Evolutionary conservation across 2,888 invertebrate species (phyloP).

Genomic region (Cosmopolites sordidus): DNA sequence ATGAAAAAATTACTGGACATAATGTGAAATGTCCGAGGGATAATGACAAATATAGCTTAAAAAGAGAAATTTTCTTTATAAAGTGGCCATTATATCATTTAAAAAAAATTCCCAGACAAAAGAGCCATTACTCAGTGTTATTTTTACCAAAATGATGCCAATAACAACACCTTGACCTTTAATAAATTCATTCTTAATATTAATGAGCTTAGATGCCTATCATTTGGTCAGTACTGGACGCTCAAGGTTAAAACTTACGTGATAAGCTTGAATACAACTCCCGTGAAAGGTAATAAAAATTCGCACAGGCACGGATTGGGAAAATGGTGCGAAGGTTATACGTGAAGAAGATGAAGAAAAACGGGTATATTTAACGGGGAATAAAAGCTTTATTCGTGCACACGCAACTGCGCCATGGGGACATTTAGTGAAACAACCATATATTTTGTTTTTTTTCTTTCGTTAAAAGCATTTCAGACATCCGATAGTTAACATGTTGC

Average conservation of each 20-base stretch:
- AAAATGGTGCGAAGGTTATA: neutral
- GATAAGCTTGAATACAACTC: constrained; percentile 6
- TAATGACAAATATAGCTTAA: too few species aligned
- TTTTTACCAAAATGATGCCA: neutral
- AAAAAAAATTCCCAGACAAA: too few species aligned
- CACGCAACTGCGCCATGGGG: neutral
- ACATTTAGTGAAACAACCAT: neutral
- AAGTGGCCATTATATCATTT: too few species aligned
- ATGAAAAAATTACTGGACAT: too few species aligned
- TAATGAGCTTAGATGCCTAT: constrained; percentile 22
- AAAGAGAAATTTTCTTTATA: too few species aligned
- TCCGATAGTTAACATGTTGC: neutral
- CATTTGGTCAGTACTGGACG: constrained; percentile 14
- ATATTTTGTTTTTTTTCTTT: neutral
- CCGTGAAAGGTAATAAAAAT: neutral
- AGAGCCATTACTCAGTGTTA: neutral
- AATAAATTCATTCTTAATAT: constrained; percentile 17
- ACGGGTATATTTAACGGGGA: neutral
- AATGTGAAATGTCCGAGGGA: too few species aligned
- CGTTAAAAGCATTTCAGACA: neutral
- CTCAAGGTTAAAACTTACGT: constrained; percentile 29
- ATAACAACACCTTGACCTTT: constrained; percentile 17
- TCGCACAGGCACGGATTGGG: neutral
- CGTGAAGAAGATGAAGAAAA: neutral
- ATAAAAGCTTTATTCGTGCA: neutral